These are phyloP conservation scores for Resseliella maxima DNA, from an alignment of 2,888 invertebrate genomes.

Conservation along the genomic window DNA sequence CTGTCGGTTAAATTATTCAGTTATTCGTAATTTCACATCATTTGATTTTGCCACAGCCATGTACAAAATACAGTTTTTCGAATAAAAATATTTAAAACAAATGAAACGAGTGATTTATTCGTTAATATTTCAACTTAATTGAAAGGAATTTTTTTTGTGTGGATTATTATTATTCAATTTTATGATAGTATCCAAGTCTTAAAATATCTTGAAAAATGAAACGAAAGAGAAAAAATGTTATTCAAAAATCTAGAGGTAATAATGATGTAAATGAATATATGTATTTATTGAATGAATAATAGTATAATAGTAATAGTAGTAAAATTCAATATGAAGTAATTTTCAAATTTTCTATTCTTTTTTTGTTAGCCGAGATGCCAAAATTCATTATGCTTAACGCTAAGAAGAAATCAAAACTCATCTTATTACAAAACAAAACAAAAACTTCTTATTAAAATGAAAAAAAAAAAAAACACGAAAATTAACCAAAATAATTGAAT, in stretches of 20 bases:
- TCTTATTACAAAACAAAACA: background rate
- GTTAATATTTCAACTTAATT: no score
- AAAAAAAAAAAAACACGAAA: background rate
- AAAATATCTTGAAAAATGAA: no score
- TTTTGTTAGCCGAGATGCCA: background rate
- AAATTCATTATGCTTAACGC: background rate
- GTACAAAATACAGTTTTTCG: no score
- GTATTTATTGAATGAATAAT: background rate
- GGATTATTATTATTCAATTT: no score
- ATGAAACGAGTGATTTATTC: no score
- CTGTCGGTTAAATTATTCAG: no score
- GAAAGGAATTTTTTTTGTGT: no score
- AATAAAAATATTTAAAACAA: no score
- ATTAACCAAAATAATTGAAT: background rate
- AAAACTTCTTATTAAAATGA: background rate
- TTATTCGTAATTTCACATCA: no score
- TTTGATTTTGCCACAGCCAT: no score
- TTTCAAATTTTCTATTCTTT: background rate
- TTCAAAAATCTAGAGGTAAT: background rate
- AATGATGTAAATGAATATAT: background rate
- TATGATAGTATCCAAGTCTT: no score
- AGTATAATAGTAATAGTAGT: no score
- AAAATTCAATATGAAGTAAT: constrained; percentile 55
- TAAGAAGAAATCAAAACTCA: constrained; percentile 42
- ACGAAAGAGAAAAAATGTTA: background rate